Base-by-base conservation (phyloP, 2,113 vertebrate species). In the Phylloscopus whistleri region DNA sequence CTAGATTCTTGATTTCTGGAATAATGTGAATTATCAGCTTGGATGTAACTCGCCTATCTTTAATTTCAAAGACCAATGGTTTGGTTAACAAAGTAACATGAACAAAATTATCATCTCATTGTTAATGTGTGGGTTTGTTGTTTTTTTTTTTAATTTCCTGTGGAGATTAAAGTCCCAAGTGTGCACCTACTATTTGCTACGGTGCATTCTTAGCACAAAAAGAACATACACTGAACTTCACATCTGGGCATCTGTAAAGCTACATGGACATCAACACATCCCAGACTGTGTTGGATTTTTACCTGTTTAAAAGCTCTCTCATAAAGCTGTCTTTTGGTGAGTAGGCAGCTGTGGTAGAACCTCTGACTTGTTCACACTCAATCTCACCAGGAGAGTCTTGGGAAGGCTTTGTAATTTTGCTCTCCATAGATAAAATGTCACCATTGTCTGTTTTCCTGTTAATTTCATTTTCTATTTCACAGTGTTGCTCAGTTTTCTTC, bases 281-380 rank as follows among this genome's bases (percentile, higher is more conserved):
- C 28, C 73, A 79, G 22, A 53, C 0, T 39, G 13, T 41, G 51
- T 70, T 10, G 35, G 72, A 66, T 30, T 55, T 18, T 97, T 96
- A 99, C 99, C 99, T 99, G 98, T 97, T 98, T 66, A 99, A 97
- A 87, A 99, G 97, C 90, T 99, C 99, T 20, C 98, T 98, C 95
- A 99, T 98, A 46, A 99, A 98, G 63, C 97, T 96, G 55, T 99
- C 99, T 94, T 98, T 98, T 69, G 98, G 94, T 12, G 98, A 97
- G 51, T 98, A 97, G 1, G 94, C 48, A 6, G 98, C 97, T 5
- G 97, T 93, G 78, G 41, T 80, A 46, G 81, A 91, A 81, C 58
- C 90, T 82, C 46, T 97, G 66, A 87, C 93, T 27, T 95, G 93
- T 43, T 97, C 97, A 66, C 64, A 94, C 48, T 94, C 96, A 60